Base-by-base conservation (phyloP, 1,140 invertebrate species). In the Diorhabda carinulata region DNA sequence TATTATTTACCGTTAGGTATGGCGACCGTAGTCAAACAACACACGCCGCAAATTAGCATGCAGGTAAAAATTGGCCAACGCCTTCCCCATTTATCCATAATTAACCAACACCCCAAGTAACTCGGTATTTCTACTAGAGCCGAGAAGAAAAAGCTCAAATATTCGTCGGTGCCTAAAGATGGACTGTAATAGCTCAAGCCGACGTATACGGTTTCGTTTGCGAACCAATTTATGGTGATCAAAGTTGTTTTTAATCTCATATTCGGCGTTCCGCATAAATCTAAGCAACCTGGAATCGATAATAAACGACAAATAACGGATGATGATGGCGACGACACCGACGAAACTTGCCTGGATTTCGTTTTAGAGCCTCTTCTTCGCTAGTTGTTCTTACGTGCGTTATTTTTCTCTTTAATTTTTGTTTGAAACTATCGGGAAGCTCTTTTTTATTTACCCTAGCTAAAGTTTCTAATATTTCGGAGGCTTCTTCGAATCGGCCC, bases 181-280 rank as follows among this genome's bases (percentile, higher is more conserved):
- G 93, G 93, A 0, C 93, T 92, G 72, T 95, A 95, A 77, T 95
- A 94, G 70, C 91, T 94, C 58, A 94, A 80, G 0, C 92, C 93
- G 5, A 95, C 89, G 73, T 95, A 95, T 3, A 95, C 93, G 81
- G 92, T 93, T 74, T 93, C 86, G 66, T 86, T 88, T 10, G 86
- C 87, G 77, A 88, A 89, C 88, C 88, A 90, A 77, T 89, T 90
- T 4, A 90, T 74, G 0, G 88, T 90, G 43, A 90, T 90, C 41
- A 89, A 78, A 74, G 84, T 83, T 1, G 88, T 90, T 80, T 90
- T 89, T 2, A 94, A 81, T 64, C 93, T 83, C 91, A 95, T 93
- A 80, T 96, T 96, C 0, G 93, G 92, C 1, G 93, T 94, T 73
- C 85, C 85, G 74, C 91, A 95, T 2, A 95, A 82, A 57, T 91